Evolutionary conservation across 1,140 invertebrate species (phyloP), one percentile per base, ranked within the genome.

Genomic region (Pinna nobilis): DNA sequence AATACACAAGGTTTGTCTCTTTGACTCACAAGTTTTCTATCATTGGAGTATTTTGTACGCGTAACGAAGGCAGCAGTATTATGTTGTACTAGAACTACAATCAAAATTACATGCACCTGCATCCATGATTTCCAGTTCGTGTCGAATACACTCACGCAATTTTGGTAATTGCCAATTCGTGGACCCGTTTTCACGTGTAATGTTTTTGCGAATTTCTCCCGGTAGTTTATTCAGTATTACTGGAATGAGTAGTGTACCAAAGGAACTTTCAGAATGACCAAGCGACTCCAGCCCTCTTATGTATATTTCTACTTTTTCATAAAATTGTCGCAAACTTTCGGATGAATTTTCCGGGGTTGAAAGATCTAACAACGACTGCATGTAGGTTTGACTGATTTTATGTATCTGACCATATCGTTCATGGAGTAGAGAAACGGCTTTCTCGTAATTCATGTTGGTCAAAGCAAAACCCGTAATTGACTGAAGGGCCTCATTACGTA

Each of bases 241-340:
- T 3, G 61, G 64, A 15, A 71, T 68, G 1, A 71, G 49, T 30
- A 76, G 30, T n/a, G 33, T 53, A 9, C 63, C 47, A 20, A 61
- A 71, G 7, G 35, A 61, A 7, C 67, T 69, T 59, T 70, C 53
- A 6, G 51, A 37, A 32, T 68, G 65, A n/a, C 65, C 65, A 28
- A 57, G 47, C 9, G 35, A 50, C 20, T 66, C 28, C 35, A 67
- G 15, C 28, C 74, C 74, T 32, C 70, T 47, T 1, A 78, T 32
- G 32, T 53, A 69, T 15, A 64, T 66, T 51, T 78, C 71, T 35
- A 74, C 35, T 47, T 50, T 60, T 25, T 78, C 71, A 63, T 68
- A 64, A 53, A 71, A 71, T 20, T n/a, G 9, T 20, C 65, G 25
- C 7, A 69, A 30, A 70, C 70, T 69, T n/a, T 20, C 1, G 7